phyloP scores from a whole-genome alignment of 2,797 vertebrate species.

The Astyanax mexicanus region DNA sequence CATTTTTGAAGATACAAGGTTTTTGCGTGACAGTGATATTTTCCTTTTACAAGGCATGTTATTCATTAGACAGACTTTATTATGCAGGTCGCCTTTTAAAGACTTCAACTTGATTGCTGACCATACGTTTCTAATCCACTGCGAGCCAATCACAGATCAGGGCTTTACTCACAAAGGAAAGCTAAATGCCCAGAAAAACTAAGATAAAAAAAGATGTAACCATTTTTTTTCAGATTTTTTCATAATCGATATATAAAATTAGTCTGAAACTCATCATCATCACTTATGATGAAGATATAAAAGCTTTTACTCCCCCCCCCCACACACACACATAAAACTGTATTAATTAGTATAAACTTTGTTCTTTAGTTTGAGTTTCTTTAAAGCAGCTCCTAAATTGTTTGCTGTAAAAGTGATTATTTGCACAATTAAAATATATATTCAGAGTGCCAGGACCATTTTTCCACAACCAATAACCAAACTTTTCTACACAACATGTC shows the following conservation, averaged over 20 bases:
- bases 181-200: background rate
- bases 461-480: too few relatives aligned
- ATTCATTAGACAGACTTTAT: constrained; percentile 60
- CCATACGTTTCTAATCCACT: constrained; percentile 72
- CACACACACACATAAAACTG: background rate
- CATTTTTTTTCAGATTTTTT: too few relatives aligned
- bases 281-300: too few relatives aligned
- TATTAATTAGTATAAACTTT: background rate
- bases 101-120: constrained; percentile 65
- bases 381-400: background rate
- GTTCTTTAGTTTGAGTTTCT: background rate
- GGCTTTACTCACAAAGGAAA: constrained; percentile 27
- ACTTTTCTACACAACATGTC: too few relatives aligned
- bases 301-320: too few relatives aligned
- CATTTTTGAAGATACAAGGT: too few relatives aligned
- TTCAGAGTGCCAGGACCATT: too few relatives aligned
- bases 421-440: too few relatives aligned
- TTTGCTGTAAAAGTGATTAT: background rate
- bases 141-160: constrained; percentile 58
- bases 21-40: background rate
- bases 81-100: constrained; percentile 65
- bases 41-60: constrained; percentile 56
- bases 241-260: too few relatives aligned
- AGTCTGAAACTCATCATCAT: too few relatives aligned
- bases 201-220: background rate